Conservation (phyloP, 2,888 invertebrate species). For the Agapostemon virescens region DNA sequence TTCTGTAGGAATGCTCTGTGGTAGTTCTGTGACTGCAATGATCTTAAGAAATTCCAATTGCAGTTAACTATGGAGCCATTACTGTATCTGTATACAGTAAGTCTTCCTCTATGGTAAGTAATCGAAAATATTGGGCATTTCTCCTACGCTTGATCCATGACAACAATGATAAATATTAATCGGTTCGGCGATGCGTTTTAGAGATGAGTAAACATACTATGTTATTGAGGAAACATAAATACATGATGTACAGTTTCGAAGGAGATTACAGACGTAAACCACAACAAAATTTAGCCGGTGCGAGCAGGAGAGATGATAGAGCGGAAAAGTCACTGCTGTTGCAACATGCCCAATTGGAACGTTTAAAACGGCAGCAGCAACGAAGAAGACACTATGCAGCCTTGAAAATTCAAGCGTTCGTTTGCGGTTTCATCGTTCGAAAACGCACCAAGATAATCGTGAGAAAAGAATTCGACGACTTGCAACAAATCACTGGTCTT, state of each 20-base stretch:
- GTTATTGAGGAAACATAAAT: slow-evolving; percentile 31
- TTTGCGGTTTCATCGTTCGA: slow-evolving; percentile 88
- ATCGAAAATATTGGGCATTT: not conserved
- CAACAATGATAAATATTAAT: not conserved
- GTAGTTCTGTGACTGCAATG: not conserved
- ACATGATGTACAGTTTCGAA: slow-evolving; percentile 88
- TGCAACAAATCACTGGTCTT: slow-evolving; percentile 81
- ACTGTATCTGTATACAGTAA: not conserved
- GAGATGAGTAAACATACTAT: slow-evolving; percentile 29
- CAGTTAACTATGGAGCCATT: slow-evolving; percentile 4
- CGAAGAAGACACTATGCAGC: slow-evolving; percentile 88
- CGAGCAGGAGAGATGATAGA: slow-evolving; percentile 85
- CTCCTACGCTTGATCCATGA: not conserved
- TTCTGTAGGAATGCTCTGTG: slow-evolving; percentile 2
- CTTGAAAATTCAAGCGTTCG: slow-evolving; percentile 90
- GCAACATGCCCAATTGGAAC: slow-evolving; percentile 91
- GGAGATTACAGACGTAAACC: slow-evolving; percentile 94
- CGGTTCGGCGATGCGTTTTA: slow-evolving; percentile 11
- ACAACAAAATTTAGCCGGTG: slow-evolving; percentile 93
- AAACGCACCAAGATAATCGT: slow-evolving; percentile 86
- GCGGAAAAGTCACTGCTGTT: slow-evolving; percentile 85
- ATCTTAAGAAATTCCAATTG: slow-evolving; percentile 5
- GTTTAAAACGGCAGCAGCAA: slow-evolving; percentile 92
- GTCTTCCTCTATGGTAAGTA: slow-evolving; percentile 24
- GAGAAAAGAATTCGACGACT: slow-evolving; percentile 87